phyloP scores from a whole-genome alignment of 2,113 vertebrate species.

The Oryzias javanicus region DNA sequence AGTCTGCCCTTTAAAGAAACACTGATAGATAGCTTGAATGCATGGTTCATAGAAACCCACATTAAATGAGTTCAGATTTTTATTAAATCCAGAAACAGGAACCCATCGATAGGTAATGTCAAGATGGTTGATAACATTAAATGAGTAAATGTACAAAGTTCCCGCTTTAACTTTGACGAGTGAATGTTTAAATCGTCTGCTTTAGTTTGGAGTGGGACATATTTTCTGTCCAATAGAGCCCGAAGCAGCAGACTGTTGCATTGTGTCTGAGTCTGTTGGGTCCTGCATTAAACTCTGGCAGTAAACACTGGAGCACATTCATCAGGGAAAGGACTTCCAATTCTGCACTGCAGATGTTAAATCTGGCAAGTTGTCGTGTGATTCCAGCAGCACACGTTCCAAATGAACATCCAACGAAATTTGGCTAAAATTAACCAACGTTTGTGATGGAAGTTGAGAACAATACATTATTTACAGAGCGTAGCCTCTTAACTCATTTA shows the following conservation, averaged over 20 bases:
- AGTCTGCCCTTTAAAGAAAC: conserved; percentile 4
- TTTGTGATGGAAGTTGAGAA: too few relatives aligned
- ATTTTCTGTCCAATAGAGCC: conserved; percentile 36
- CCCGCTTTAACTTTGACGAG: conserved; percentile 6
- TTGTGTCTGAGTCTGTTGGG: conserved; percentile 49
- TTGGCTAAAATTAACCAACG: neutral
- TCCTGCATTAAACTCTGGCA: conserved; percentile 49
- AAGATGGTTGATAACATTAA: neutral
- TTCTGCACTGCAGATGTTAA: conserved; percentile 73
- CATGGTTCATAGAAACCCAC: too few relatives aligned
- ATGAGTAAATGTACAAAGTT: neutral
- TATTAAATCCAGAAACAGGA: neutral
- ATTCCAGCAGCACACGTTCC: conserved; percentile 23
- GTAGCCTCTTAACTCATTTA: too few relatives aligned
- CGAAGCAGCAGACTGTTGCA: conserved; percentile 52
- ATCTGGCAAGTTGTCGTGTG: conserved; percentile 64
- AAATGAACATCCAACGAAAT: conserved; percentile 9
- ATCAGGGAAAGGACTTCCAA: conserved; percentile 57
- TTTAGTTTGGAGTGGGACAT: conserved; percentile 19
- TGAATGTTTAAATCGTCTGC: conserved; percentile 5
- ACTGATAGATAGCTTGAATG: neutral
- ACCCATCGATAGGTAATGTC: neutral
- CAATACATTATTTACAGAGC: too few relatives aligned
- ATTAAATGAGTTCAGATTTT: too few relatives aligned
- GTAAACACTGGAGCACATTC: conserved; percentile 40